Evolutionary conservation across 2,888 invertebrate genomes (phyloP).

Genomic region (Drosophila kokeensis): DNA sequence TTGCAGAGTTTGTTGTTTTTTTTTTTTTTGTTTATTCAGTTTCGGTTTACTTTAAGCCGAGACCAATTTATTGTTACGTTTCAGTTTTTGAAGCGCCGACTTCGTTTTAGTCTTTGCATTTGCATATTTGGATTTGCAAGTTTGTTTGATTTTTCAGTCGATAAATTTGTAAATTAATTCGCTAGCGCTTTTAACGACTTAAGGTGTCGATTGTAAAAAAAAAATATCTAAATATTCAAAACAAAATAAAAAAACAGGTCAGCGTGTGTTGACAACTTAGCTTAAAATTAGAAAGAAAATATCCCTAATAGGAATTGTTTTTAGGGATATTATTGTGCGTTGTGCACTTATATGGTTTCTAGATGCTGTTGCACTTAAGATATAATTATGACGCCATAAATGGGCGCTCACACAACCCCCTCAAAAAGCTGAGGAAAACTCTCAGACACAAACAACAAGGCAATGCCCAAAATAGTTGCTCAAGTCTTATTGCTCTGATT

Average conservation of each 20-base stretch:
- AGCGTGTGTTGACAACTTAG: slow-evolving; percentile 42
- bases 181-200: slow-evolving; percentile 36
- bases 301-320: slow-evolving; percentile 17
- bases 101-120: slow-evolving; percentile 41
- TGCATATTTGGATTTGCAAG: slow-evolving; percentile 76
- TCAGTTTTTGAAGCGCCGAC: slow-evolving; percentile 67
- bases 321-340: slow-evolving; percentile 23
- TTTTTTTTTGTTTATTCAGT: slow-evolving; percentile 2
- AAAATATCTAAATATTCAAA: neutral
- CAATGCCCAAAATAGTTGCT: slow-evolving; percentile 76
- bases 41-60: slow-evolving; percentile 12
- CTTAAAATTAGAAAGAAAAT: neutral
- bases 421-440: slow-evolving; percentile 35
- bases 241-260: slow-evolving; percentile 47
- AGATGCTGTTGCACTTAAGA: slow-evolving; percentile 33
- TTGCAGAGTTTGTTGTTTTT: slow-evolving; percentile 10
- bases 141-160: slow-evolving; percentile 52
- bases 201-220: slow-evolving; percentile 55
- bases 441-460: slow-evolving; percentile 41
- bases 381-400: slow-evolving; percentile 70
- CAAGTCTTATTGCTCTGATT: slow-evolving; percentile 69
- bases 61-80: slow-evolving; percentile 36
- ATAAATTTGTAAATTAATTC: slow-evolving; percentile 76
- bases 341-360: slow-evolving; percentile 21
- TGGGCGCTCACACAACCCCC: slow-evolving; percentile 12